Evolutionary conservation across 1,140 invertebrate species (phyloP), one percentile per base, ranked within the genome.

Genomic region (Aporrectodea caliginosa): DNA sequence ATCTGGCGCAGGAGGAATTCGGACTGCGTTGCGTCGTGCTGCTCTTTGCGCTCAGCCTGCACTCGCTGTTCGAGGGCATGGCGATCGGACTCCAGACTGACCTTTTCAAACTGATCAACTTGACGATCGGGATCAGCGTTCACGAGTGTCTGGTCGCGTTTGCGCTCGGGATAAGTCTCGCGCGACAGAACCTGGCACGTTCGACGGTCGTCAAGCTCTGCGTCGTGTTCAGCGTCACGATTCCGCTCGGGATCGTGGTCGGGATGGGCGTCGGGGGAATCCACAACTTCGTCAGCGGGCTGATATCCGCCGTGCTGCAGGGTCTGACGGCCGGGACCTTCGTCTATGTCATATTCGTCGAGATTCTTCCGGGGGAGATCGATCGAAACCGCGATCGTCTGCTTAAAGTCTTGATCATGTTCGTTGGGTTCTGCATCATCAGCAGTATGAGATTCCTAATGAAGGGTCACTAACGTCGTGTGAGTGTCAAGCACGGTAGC

Each of bases 21-120:
- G 81, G 82, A 1, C 34, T 84, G 6, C 75, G 83, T 14, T 86
- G 86, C 78, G 80, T 88, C 35, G 76, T 89, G n/a, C 81, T 89
- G 6, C 79, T 89, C 29, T 78, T 89, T 32, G 88, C 87, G 12
- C 82, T 88, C 12, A 86, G 88, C 30, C 78, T 89, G 68, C 88
- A 89, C 81, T 88, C 87, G 1, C 74, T 90, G 16, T 90, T 89
- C 79, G 88, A 90, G 85, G 88, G 88, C 43, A 80, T 90, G 30
- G 87, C 89, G 16, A 80, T 89, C 22, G 88, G 89, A 22, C 83
- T 90, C 22, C 86, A 89, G 77, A 82, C 81, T 29, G 79, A 83
- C 58, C 29, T 75, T 16, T 70, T 30, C 22, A 33, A 69, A 16
- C 43, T 88, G 30, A 73, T 88, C 32, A 88, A 86, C 73, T 78